These are phyloP conservation scores for Uropsilus gracilis DNA, from an alignment of 2,113 vertebrate genomes.

Conservation along the genomic window DNA sequence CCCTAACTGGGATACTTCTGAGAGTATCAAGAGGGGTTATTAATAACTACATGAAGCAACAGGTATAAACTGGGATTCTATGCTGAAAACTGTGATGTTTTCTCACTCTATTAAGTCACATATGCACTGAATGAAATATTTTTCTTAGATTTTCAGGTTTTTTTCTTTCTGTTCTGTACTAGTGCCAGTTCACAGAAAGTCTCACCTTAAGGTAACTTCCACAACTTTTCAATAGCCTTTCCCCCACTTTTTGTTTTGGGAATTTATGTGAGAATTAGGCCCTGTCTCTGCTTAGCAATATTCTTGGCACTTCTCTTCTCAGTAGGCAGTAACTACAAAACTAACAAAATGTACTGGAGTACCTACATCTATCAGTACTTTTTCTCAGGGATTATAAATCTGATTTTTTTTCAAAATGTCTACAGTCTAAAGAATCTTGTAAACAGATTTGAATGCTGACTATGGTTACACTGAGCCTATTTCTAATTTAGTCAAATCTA, in stretches of 20 bases:
- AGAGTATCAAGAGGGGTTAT: neutral
- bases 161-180: neutral
- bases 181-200: neutral
- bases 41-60: neutral
- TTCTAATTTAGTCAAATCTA: neutral
- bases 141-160: neutral
- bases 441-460: neutral
- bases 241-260: neutral
- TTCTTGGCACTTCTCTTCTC: neutral
- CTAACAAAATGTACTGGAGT: neutral
- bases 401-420: neutral
- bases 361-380: neutral
- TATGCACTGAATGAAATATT: neutral
- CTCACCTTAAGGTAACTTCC: neutral
- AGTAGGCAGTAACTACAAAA: neutral
- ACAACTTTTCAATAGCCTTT: neutral
- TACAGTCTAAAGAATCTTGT: neutral
- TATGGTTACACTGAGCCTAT: neutral
- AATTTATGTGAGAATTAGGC: slow-evolving; percentile 37
- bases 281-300: neutral
- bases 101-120: neutral
- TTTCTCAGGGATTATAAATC: slow-evolving; percentile 21
- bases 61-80: neutral
- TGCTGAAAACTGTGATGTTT: neutral
- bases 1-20: neutral